Conservation (phyloP, 2,888 invertebrate species). For the Gerris lacustris region DNA sequence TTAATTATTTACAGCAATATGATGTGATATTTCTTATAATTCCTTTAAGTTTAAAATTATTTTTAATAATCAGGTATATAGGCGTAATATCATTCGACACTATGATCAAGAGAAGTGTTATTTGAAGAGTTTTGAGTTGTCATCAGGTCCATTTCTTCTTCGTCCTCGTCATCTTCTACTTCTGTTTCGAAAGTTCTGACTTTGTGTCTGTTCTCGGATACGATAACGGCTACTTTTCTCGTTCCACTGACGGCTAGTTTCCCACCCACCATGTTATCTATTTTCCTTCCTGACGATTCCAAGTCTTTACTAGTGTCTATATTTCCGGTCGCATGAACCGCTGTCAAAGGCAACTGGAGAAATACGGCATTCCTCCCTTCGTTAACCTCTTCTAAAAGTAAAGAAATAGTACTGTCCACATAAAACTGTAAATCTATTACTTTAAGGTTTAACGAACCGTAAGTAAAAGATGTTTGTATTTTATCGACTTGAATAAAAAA, state of each 20-base stretch:
- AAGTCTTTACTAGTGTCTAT: constrained; percentile 28
- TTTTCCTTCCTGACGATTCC: constrained; percentile 38
- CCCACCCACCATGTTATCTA: constrained; percentile 55
- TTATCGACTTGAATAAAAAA: constrained; percentile 42
- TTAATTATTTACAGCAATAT: too few species aligned
- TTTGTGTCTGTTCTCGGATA: constrained; percentile 65
- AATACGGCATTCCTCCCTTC: constrained; percentile 41
- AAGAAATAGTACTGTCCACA: constrained; percentile 55
- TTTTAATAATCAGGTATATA: too few species aligned
- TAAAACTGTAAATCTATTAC: constrained; percentile 65
- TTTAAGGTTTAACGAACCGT: constrained; percentile 10
- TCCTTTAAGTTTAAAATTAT: too few species aligned
- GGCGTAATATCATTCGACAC: not conserved
- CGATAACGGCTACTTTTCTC: constrained; percentile 68
- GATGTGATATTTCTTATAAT: too few species aligned
- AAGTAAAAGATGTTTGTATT: not conserved
- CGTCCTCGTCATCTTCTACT: constrained; percentile 81
- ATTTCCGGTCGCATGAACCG: constrained; percentile 35
- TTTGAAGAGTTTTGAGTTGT: not conserved
- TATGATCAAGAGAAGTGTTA: not conserved
- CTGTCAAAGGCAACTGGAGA: constrained; percentile 41
- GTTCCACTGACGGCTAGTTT: constrained; percentile 74
- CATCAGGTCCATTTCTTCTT: constrained; percentile 45
- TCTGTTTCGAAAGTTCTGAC: constrained; percentile 85
- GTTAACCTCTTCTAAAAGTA: constrained; percentile 49